Conservation (phyloP, 2,113 vertebrate species). For the Rhinolophus sinicus region DNA sequence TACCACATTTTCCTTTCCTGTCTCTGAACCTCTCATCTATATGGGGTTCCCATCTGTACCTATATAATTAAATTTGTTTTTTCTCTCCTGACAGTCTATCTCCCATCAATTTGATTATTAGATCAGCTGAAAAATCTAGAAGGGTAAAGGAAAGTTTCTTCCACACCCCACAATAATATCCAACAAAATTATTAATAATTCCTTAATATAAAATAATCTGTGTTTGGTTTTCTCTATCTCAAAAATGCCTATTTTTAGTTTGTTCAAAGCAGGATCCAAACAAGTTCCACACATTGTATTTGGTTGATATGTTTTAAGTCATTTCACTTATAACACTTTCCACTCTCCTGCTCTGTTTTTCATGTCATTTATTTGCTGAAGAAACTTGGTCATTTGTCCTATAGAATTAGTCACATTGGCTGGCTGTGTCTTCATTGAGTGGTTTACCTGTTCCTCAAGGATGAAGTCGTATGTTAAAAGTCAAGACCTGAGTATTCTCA, state of each 20-base stretch:
- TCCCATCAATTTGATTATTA: not conserved
- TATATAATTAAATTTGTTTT: not conserved
- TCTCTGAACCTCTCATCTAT: not conserved
- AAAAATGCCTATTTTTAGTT: slow-evolving; percentile 28
- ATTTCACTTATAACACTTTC: not conserved
- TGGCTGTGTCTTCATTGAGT: not conserved
- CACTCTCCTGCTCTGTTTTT: not conserved
- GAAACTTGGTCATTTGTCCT: slow-evolving; percentile 54
- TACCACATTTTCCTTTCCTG: not conserved
- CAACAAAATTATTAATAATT: slow-evolving; percentile 33
- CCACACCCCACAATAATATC: not conserved
- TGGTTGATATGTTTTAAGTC: not conserved
- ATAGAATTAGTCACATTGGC: slow-evolving; percentile 36
- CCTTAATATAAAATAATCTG: not conserved
- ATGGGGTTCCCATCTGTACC: not conserved
- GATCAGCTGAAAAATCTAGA: not conserved
- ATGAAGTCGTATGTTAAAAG: not conserved
- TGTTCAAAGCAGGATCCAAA: not conserved
- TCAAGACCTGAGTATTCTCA: not conserved
- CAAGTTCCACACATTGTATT: not conserved
- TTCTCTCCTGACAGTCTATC: not conserved
- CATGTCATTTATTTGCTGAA: not conserved
- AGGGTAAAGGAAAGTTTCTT: not conserved
- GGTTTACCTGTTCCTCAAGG: not conserved
- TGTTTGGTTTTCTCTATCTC: slow-evolving; percentile 1